phyloP scores from a whole-genome alignment of 2,797 vertebrate genomes.

The Ataeniobius toweri region DNA sequence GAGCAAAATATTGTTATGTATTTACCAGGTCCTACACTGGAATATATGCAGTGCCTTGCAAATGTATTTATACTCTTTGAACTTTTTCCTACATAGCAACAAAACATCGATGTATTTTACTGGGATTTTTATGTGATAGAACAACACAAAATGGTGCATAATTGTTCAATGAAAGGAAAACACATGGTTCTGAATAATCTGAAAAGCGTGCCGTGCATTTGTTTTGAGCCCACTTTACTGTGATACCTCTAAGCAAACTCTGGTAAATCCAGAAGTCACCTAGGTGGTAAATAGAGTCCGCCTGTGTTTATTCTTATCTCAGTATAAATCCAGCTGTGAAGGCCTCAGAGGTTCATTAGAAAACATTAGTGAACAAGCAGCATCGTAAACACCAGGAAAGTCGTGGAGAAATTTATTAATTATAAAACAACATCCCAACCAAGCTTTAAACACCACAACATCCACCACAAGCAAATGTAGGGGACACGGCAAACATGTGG shows the following conservation, averaged over 20 bases:
- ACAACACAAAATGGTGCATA: not conserved
- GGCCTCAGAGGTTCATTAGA: not conserved
- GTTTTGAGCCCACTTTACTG: not conserved
- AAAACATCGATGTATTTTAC: not conserved
- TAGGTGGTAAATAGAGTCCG: not conserved
- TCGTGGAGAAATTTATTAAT: not conserved
- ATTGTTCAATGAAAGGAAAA: not conserved
- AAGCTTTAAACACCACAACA: too few relatives aligned
- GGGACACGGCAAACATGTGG: too few relatives aligned
- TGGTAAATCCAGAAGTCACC: not conserved
- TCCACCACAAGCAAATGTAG: too few relatives aligned
- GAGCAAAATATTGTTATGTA: conserved; percentile 24
- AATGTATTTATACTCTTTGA: conserved; percentile 13
- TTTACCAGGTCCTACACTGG: conserved; percentile 13
- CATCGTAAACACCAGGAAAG: conserved; percentile 2
- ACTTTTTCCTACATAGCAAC: not conserved
- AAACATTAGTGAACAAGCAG: not conserved
- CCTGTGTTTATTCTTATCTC: not conserved
- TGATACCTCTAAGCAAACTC: not conserved
- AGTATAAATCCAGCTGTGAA: not conserved
- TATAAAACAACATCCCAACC: not conserved
- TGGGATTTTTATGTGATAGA: not conserved
- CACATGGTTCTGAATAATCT: not conserved
- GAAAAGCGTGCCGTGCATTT: not conserved
- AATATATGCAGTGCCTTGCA: conserved; percentile 34